Base-by-base conservation (phyloP, 2,797 vertebrate genomes). In the Buphagus erythrorhynchus region DNA sequence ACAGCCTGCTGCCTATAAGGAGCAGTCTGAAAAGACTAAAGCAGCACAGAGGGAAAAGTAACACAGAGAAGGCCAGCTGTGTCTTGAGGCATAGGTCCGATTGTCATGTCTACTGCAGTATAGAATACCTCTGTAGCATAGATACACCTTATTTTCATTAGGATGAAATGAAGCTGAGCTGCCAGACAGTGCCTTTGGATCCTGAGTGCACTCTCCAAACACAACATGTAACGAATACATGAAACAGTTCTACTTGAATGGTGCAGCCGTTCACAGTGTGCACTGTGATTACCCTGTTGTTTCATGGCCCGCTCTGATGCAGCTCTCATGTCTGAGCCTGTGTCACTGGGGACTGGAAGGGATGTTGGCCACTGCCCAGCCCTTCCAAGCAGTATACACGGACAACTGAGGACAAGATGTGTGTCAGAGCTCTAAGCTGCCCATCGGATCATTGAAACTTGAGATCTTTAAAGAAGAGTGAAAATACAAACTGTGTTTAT, bases 91-190 rank as follows among this genome's bases (percentile, higher is more conserved):
- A 54, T 28, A 38, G 61, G 80, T 95, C 91, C 5, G 7, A 62
- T 81, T 93, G 61, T 73, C 90, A n/a, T 79, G 49, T 73, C 38
- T 89, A 35, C 75, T 48, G n/a, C 45, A 31, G 29, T n/a, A 52
- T 13, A 52, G 51, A n/a, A 31, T 31, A 31, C 29, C 29, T 31
- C 3, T 52, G 17, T 11, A 90, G 54, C 20, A 66, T 58, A 75
- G 61, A 79, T 68, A 49, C 33, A 92, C 83, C 75, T 81, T 84
- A 86, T 91, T 96, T 93, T 86, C 75, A 51, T 94, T 81, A 95
- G 90, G 75, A 31, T 59, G 81, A 89, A 94, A 73, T 58, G 33
- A 93, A 93, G 76, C 75, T 61, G 33, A 82, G 68, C 31, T 74
- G 79, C 46, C 52, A 94, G 51, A 31, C 57, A 29, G 48, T 63